A percentile compares a stretch with the other conserved stretches of the same genome.
phyloP scores from a whole-genome alignment of 2,113 vertebrate genomes.

The Vimba vimba region DNA sequence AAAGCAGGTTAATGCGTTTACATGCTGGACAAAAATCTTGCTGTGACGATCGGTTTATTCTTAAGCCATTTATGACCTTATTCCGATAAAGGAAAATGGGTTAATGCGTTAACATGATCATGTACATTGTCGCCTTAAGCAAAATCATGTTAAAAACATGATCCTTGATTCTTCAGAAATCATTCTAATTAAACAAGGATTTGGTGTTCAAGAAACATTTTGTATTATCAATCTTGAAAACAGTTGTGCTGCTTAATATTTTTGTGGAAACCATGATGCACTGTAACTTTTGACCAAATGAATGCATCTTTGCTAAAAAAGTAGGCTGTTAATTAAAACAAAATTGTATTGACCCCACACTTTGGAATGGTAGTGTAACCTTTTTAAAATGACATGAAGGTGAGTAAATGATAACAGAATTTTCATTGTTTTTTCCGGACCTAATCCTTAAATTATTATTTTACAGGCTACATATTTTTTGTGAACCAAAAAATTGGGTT shows the following conservation, averaged over 20 bases:
- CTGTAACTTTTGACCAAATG: not conserved
- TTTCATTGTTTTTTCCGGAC: not conserved
- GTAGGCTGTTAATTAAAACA: not conserved
- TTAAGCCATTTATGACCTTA: too few species aligned
- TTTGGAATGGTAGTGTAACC: not conserved
- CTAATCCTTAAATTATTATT: conserved; percentile 19
- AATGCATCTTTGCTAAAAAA: not conserved
- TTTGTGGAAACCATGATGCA: not conserved
- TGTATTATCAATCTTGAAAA: not conserved
- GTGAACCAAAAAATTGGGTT: conserved; percentile 34
- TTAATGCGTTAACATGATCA: too few species aligned
- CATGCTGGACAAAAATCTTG: too few species aligned
- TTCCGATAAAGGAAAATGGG: too few species aligned
- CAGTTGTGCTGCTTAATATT: not conserved
- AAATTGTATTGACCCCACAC: not conserved
- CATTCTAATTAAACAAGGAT: not conserved
- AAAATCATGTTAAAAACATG: too few species aligned
- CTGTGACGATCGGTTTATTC: too few species aligned
- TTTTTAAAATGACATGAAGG: not conserved
- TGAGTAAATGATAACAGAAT: not conserved
- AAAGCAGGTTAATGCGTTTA: too few species aligned
- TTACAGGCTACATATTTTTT: conserved; percentile 13
- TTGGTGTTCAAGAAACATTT: not conserved
- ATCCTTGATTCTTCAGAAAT: not conserved
- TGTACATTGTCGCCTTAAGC: too few species aligned